Evolutionary conservation across 2,113 vertebrate genomes (phyloP).

Genomic region (Meleagris gallopavo): DNA sequence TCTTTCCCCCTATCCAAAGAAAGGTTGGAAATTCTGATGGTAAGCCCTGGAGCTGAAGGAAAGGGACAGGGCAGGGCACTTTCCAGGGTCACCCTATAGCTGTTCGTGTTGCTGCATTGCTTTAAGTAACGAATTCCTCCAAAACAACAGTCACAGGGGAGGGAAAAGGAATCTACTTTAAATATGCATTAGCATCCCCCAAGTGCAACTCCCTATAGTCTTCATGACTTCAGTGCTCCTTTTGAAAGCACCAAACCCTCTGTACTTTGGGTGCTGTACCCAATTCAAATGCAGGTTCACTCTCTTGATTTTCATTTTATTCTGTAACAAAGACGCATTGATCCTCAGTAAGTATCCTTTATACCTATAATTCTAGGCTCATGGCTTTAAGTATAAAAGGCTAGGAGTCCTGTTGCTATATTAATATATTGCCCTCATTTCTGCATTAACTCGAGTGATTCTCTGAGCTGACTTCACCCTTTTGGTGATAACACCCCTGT

Average conservation of each 20-base stretch:
- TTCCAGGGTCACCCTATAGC: not conserved
- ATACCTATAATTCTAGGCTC: not conserved
- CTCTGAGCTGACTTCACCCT: conserved; percentile 23
- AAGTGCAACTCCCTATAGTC: not conserved
- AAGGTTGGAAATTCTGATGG: not conserved
- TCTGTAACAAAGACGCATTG: not conserved
- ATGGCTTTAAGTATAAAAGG: not conserved
- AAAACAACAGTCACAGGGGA: not conserved
- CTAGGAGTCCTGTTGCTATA: not conserved
- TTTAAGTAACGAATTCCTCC: not conserved
- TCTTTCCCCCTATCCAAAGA: not conserved
- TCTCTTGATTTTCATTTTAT: not conserved
- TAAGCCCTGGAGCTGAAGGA: not conserved
- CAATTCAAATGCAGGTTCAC: not conserved
- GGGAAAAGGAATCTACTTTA: not conserved
- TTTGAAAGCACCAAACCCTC: rapidly evolving
- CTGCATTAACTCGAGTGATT: conserved; percentile 41
- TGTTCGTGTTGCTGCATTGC: not conserved
- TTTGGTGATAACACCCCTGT: not conserved
- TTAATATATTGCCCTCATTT: conserved; percentile 53
- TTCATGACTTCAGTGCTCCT: not conserved
- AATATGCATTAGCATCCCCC: not conserved
- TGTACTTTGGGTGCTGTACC: not conserved
- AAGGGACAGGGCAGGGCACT: not conserved
- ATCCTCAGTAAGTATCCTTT: not conserved